Conservation (phyloP, 1,140 invertebrate species). For the Drosophila ironensis region DNA sequence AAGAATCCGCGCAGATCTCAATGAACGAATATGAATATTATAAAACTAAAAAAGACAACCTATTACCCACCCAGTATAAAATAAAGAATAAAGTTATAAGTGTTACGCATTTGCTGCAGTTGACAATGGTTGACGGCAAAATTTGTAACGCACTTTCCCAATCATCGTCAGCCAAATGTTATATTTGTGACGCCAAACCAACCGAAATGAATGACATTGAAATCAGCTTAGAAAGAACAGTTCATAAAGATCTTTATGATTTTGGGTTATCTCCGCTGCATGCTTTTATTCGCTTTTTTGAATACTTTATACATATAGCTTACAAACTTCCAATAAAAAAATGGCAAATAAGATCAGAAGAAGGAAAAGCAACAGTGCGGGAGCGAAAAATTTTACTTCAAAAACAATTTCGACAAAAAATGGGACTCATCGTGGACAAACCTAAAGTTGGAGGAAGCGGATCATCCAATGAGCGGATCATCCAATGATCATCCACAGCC, state of each 20-base stretch:
- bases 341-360: neutral
- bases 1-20: neutral
- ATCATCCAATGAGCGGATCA: conserved; percentile 5
- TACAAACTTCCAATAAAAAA: neutral
- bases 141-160: conserved; percentile 1
- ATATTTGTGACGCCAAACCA: neutral
- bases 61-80: conserved; percentile 5
- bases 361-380: neutral
- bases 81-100: neutral
- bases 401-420: neutral
- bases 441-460: neutral
- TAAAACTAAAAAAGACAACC: neutral
- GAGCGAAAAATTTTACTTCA: neutral
- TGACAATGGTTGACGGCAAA: too few species aligned
- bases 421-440: neutral
- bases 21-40: conserved; percentile 6
- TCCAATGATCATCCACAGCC: too few species aligned
- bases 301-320: neutral
- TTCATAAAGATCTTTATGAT: neutral
- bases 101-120: conserved; percentile 3
- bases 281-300: too few species aligned
- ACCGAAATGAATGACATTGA: conserved; percentile 5
- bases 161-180: conserved; percentile 2
- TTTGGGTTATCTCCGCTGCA: too few species aligned
- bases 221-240: conserved; percentile 3